phyloP scores from a whole-genome alignment of 2,797 vertebrate species.

The Notolepis coatsorum region DNA sequence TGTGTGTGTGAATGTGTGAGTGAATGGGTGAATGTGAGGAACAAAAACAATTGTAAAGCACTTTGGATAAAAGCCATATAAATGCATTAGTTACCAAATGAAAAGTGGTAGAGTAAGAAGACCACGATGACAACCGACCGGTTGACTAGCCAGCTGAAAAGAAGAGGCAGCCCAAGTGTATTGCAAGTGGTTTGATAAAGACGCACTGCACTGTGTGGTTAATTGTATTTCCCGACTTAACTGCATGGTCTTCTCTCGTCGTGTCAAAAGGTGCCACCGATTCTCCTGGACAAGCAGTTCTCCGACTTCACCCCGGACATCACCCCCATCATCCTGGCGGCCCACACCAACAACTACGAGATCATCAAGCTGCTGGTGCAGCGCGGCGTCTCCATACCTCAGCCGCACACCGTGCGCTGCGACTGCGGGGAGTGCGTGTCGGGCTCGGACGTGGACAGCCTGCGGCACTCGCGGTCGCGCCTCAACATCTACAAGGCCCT shows the following conservation, averaged over 20 bases:
- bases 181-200: conserved; percentile 16
- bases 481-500: conserved; percentile 97
- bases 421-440: conserved; percentile 94
- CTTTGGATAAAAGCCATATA: too few species aligned
- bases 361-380: conserved; percentile 96
- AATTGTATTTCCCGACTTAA: not conserved
- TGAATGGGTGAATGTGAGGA: too few species aligned
- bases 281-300: conserved; percentile 94
- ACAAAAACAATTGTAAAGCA: too few species aligned
- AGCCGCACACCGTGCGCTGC: conserved; percentile 94
- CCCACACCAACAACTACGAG: conserved; percentile 98
- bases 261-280: conserved; percentile 87
- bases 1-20: too few species aligned
- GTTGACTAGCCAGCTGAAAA: too few species aligned
- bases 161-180: too few species aligned
- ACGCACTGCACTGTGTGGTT: not conserved
- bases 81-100: too few species aligned
- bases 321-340: conserved; percentile 96
- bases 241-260: not conserved
- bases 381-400: conserved; percentile 93
- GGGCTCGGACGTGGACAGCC: conserved; percentile 91
- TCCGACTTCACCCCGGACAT: conserved; percentile 98
- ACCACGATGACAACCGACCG: too few species aligned
- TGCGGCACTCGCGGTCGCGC: conserved; percentile 94
- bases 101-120: too few species aligned